Conservation (phyloP, 2,113 vertebrate genomes). For the Bubo scandiacus region DNA sequence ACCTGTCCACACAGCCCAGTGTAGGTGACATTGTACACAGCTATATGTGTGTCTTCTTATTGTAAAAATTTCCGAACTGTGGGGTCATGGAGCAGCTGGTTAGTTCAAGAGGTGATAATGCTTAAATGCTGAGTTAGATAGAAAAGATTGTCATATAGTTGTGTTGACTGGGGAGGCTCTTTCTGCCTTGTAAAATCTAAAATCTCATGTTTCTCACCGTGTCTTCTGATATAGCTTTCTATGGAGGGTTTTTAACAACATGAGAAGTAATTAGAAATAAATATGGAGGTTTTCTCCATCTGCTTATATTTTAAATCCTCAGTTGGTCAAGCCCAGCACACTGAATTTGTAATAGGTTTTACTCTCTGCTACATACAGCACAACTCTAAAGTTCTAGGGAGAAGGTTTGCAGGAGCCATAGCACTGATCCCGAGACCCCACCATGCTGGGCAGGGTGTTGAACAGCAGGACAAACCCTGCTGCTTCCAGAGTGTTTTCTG, state of each 20-base stretch:
- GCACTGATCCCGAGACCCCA: neutral
- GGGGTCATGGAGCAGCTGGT: neutral
- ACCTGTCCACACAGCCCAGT: neutral
- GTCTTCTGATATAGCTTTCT: neutral
- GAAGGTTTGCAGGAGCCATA: neutral
- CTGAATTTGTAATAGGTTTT: neutral
- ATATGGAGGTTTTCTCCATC: neutral
- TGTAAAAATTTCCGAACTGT: neutral
- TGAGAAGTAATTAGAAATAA: constrained; percentile 29
- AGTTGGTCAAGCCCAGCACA: neutral
- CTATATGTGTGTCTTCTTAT: neutral
- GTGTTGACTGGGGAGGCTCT: neutral
- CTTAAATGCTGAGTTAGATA: neutral
- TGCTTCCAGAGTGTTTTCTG: neutral
- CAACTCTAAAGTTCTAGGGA: neutral
- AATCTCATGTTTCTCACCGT: neutral
- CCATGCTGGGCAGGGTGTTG: accelerated
- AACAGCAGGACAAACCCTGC: neutral
- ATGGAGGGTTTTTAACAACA: neutral
- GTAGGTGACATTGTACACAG: neutral
- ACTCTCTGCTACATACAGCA: neutral
- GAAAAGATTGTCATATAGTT: neutral
- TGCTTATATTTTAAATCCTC: neutral
- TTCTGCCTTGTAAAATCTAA: neutral
- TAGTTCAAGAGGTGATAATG: neutral